Base-by-base conservation (phyloP, 2,888 invertebrate species). In the Parelbella ahira region DNA sequence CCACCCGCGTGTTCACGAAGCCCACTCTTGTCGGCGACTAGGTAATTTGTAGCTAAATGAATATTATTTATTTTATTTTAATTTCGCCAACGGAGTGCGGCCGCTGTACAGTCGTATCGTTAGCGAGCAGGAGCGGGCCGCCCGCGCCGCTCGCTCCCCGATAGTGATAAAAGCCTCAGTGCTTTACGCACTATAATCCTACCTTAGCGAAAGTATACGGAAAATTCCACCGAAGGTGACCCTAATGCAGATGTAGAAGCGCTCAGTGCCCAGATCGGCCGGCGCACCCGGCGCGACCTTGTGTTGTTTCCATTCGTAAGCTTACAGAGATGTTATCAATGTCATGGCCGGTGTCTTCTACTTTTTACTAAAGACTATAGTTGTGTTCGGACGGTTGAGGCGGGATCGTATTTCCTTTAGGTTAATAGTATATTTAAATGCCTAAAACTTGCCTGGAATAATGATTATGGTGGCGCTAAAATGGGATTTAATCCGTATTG, bases 1-100 rank as follows among this genome's bases (percentile, higher is more conserved):
- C 87, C 87, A 87, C 87, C 86, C 75, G 86, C 81, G 87, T 87
- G 87, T 87, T 87, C 87, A 87, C 83, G 50, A 73, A 82, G 80
- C 73, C 74, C 82, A 74, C 86, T 86, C 86, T 83, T 57, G 67
- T 78, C 78, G 87, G 87, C 80, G 71, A 73, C 73, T 87, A 87
- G 86, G 69, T 79, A 87, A 86, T 79, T 83, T 75, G 64, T 86
- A 86, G 84, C 76, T 79, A 81, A 84, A 83, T 84, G 72, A 76
- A 74, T 77, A 75, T 72, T 81, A 76, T 77, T 80, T 79, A 80
- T 81, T 78, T 66, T 80, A 72, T 76, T 77, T 80, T 73, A 79
- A 76, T 77, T 60, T 82, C 81, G 79, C 87, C 86, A 82, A 81
- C 83, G 86, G 87, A 83, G 86, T 84, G 86, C 50, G 87, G 79